Conservation (phyloP, 2,113 vertebrate genomes). For the Etheostoma spectabile region DNA sequence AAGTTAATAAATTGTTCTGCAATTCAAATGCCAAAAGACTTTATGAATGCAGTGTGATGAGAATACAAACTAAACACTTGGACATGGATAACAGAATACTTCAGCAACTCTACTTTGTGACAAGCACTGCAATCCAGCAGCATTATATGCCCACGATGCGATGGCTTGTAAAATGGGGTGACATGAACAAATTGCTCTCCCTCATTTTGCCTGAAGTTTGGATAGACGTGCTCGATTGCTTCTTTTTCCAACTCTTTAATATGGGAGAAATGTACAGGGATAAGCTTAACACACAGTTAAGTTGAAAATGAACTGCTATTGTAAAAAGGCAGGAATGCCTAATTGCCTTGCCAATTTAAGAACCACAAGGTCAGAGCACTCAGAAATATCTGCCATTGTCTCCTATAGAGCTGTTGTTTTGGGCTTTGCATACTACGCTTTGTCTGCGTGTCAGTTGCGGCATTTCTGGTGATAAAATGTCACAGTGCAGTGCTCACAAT, state of each 20-base stretch:
- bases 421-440: conserved; percentile 54
- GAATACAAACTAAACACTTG: conserved; percentile 45
- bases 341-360: conserved; percentile 51
- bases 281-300: conserved; percentile 7
- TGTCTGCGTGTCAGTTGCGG: conserved; percentile 53
- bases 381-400: conserved; percentile 34
- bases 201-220: conserved; percentile 23
- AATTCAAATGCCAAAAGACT: conserved; percentile 58
- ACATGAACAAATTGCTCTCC: conserved; percentile 12
- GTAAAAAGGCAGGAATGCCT: conserved; percentile 59
- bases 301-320: conserved; percentile 32
- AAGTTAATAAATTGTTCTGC: conserved; percentile 49
- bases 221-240: background rate
- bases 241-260: conserved; percentile 28
- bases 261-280: background rate
- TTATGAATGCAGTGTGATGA: conserved; percentile 17
- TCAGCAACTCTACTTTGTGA: conserved; percentile 1
- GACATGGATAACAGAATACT: conserved; percentile 10
- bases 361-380: conserved; percentile 49
- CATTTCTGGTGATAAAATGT: conserved; percentile 61
- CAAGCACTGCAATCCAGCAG: conserved; percentile 13
- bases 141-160: conserved; percentile 10
- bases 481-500: conserved; percentile 36
- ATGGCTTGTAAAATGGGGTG: conserved; percentile 7
- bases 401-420: conserved; percentile 51